A percentile compares a stretch with the other conserved stretches of the same genome.
Conservation (phyloP, 2,797 vertebrate genomes). For the Pipistrellus nathusii region DNA sequence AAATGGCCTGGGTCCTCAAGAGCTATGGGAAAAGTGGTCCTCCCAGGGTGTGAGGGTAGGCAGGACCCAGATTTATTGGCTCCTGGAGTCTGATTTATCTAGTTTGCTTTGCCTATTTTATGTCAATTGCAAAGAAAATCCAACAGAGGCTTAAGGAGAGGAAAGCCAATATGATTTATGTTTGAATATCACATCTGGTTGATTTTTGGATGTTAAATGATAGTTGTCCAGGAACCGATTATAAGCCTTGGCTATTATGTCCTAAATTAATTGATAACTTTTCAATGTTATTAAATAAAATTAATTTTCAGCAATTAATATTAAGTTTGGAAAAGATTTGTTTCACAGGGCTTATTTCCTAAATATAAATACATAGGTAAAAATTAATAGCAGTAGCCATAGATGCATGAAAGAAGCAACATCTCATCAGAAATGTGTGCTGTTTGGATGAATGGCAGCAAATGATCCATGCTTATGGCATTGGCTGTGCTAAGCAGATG, state of each 20-base stretch:
- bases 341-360: conserved; percentile 47
- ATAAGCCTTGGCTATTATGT: neutral
- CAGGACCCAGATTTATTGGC: neutral
- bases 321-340: neutral
- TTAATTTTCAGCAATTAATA: neutral
- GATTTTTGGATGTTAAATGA: neutral
- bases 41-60: neutral
- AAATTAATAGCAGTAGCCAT: conserved; percentile 16
- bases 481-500: neutral
- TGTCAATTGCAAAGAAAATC: neutral
- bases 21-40: neutral
- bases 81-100: neutral
- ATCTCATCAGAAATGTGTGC: neutral
- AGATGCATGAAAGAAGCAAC: neutral
- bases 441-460: neutral
- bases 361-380: neutral
- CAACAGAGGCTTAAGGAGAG: neutral
- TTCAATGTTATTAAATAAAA: neutral
- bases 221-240: neutral
- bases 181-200: conserved; percentile 25
- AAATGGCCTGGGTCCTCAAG: neutral
- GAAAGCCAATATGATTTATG: neutral
- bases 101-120: neutral
- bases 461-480: neutral
- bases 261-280: neutral